Evolutionary conservation across 1,140 invertebrate species (phyloP), one percentile per base, ranked within the genome.

Genomic region (Euura saliciscinereae): DNA sequence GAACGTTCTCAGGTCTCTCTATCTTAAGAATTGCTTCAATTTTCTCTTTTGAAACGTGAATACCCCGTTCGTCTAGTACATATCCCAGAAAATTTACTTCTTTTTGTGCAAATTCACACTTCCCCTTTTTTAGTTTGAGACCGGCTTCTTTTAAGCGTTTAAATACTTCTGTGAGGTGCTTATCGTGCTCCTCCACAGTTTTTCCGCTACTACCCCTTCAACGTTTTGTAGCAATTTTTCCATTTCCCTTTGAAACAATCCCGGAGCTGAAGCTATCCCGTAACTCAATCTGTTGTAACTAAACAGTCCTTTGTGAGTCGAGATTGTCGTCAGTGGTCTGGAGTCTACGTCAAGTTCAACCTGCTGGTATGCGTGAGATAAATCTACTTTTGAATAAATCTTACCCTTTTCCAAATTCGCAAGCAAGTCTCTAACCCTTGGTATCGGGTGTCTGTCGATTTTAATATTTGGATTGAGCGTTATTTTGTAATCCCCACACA

Each of bases 11-110:
- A 2, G 72, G 73, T 68, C 13, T 43, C 2, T 6, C n/a, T 2
- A 74, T 69, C 65, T 72, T 66, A 45, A 44, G n/a, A 45, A 79
- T 74, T n/a, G n/a, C n/a, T n/a, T n/a, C n/a, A n/a, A n/a, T n/a
- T n/a, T n/a, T n/a, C n/a, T n/a, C n/a, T n/a, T n/a, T n/a, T n/a
- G n/a, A n/a, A n/a, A n/a, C n/a, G n/a, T n/a, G n/a, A n/a, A n/a
- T n/a, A n/a, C n/a, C n/a, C n/a, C n/a, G n/a, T n/a, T n/a, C n/a
- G n/a, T n/a, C n/a, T n/a, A n/a, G n/a, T n/a, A n/a, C n/a, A n/a
- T n/a, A n/a, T n/a, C n/a, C n/a, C n/a, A n/a, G n/a, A n/a, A n/a
- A n/a, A n/a, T n/a, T n/a, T n/a, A 79, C 72, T 46, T 68, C 65
- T 44, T 44, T 44, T 46, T 73, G 64, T 51, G 46, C 46, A 66